Conservation (phyloP, 2,113 vertebrate genomes). For the Anas platyrhynchos region DNA sequence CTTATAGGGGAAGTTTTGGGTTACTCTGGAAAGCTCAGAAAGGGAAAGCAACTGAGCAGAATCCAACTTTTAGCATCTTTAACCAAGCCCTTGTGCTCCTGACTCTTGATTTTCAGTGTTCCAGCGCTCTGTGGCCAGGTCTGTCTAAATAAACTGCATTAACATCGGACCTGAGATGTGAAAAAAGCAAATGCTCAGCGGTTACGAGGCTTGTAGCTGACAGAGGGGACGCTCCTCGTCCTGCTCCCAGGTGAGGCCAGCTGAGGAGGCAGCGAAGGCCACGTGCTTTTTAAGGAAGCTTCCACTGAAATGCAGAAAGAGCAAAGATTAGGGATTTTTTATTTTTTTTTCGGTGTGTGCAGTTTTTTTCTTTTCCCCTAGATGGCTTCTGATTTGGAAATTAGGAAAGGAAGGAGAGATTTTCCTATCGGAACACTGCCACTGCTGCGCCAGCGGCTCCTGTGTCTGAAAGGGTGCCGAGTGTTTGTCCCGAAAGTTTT, state of each 20-base stretch:
- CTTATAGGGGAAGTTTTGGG: neutral
- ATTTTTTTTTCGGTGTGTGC: neutral
- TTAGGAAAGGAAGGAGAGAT: neutral
- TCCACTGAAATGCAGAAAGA: neutral
- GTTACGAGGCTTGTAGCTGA: fast-evolving
- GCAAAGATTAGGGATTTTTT: neutral
- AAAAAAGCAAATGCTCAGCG: neutral
- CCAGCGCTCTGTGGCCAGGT: neutral
- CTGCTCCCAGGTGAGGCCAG: neutral
- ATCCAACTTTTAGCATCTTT: neutral
- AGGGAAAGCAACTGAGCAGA: neutral
- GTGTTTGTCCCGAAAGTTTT: slow-evolving; percentile 57
- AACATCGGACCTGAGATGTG: neutral
- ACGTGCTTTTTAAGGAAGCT: slow-evolving; percentile 14
- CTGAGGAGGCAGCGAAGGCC: neutral
- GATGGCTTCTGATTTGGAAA: neutral
- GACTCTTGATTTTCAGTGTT: neutral
- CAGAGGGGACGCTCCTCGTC: neutral
- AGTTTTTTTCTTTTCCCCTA: neutral
- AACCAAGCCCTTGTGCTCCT: neutral
- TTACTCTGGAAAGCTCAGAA: neutral
- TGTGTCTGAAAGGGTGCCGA: neutral
- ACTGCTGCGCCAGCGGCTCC: neutral
- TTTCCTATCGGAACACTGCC: slow-evolving; percentile 4
- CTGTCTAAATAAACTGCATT: neutral